Percentiles rank a stretch among this genome's conserved stretches.
Conservation (phyloP, 2,888 invertebrate genomes). For the Dasypogon diadema region DNA sequence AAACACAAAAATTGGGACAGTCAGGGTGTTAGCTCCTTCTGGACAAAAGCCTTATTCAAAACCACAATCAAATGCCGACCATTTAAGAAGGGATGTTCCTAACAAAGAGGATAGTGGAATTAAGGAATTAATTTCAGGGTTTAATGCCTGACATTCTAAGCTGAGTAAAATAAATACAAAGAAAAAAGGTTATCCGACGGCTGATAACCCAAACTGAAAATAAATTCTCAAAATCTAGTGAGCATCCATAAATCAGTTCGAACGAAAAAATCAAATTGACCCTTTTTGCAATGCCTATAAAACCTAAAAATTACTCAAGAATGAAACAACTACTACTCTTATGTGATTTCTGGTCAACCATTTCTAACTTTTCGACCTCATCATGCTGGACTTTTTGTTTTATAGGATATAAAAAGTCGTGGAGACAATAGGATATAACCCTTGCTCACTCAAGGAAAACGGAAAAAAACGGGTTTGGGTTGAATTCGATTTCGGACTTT, state of each 20-base stretch:
- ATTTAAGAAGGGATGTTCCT: not conserved
- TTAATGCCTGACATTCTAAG: constrained; percentile 27
- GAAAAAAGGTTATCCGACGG: not conserved
- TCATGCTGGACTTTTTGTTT: constrained; percentile 18
- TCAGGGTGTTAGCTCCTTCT: too few species aligned
- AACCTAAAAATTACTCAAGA: constrained; percentile 10
- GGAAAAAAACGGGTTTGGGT: too few species aligned
- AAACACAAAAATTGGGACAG: too few species aligned
- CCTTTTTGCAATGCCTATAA: not conserved
- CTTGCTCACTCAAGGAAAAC: too few species aligned
- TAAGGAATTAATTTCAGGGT: constrained; percentile 23
- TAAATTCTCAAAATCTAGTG: constrained; percentile 17
- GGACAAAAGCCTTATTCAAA: too few species aligned
- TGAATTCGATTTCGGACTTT: too few species aligned
- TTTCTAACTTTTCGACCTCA: constrained; percentile 33
- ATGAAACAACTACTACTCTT: constrained; percentile 18
- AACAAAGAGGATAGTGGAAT: constrained; percentile 18
- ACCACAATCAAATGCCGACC: too few species aligned
- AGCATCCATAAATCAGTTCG: constrained; percentile 29
- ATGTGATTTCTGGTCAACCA: constrained; percentile 33
- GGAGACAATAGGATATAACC: constrained; percentile 1
- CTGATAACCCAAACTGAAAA: not conserved
- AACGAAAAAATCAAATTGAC: not conserved
- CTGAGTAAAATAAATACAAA: constrained; percentile 20
- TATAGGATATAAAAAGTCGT: constrained; percentile 25